Evolutionary conservation across 2,113 vertebrate genomes (phyloP).

Genomic region (Cepphus grylle): DNA sequence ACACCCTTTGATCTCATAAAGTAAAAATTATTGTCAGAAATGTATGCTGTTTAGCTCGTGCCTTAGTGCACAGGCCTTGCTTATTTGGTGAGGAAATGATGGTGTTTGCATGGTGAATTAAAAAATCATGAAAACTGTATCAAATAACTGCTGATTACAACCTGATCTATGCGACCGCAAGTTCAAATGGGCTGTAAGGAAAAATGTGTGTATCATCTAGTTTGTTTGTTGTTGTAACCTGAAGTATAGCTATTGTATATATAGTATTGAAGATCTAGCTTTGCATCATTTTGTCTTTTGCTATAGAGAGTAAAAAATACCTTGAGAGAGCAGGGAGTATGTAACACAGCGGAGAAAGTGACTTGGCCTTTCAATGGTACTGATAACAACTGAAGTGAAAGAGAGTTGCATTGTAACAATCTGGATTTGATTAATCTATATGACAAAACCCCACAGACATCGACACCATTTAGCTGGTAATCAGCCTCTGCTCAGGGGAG

Average conservation of each 20-base stretch:
- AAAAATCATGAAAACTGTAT: not conserved
- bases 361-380: not conserved
- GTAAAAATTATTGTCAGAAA: not conserved
- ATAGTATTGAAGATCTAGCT: not conserved
- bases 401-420: not conserved
- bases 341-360: not conserved
- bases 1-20: not conserved
- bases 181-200: not conserved
- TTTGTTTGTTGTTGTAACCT: not conserved
- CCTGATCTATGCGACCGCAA: not conserved
- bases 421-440: not conserved
- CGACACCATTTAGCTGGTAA: not conserved
- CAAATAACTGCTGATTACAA: not conserved
- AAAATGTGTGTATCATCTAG: not conserved
- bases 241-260: not conserved
- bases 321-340: not conserved
- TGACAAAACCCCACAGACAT: not conserved
- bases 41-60: not conserved
- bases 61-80: not conserved
- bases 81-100: not conserved
- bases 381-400: not conserved
- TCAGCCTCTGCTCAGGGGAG: not conserved
- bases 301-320: not conserved
- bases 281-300: not conserved
- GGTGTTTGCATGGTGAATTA: not conserved